Conservation (phyloP, 1,140 invertebrate genomes). For the Lordiphosa clarofinis region DNA sequence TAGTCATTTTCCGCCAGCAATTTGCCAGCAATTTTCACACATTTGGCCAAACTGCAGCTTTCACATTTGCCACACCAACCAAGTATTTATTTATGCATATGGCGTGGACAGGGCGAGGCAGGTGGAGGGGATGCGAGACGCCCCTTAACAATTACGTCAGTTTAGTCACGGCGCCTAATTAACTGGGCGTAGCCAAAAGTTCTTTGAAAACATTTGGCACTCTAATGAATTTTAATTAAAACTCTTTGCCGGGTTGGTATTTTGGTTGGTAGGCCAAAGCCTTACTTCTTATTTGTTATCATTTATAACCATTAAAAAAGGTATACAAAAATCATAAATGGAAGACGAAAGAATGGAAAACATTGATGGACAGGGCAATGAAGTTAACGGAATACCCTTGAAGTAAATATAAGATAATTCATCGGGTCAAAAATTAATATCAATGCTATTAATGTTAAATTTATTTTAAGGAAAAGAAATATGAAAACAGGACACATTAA, state of each 20-base stretch:
- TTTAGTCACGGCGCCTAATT: conserved; percentile 52
- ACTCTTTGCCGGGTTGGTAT: conserved; percentile 8
- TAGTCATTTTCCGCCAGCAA: conserved; percentile 43
- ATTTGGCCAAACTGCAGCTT: conserved; percentile 70
- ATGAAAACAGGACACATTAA: no score
- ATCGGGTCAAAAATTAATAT: no score
- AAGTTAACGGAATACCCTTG: not conserved
- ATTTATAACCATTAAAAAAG: conserved; percentile 28
- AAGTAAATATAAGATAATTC: no score
- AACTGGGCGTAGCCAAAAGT: conserved; percentile 51
- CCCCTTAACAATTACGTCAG: conserved; percentile 52
- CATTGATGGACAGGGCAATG: not conserved
- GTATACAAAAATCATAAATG: not conserved
- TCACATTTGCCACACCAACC: conserved; percentile 50
- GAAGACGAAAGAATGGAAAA: not conserved
- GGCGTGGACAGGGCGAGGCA: not conserved
- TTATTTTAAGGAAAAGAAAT: no score
- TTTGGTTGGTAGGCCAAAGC: not conserved
- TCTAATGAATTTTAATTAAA: conserved; percentile 68
- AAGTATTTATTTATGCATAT: conserved; percentile 18
- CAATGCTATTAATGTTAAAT: no score
- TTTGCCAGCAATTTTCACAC: conserved; percentile 67
- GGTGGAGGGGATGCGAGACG: not conserved
- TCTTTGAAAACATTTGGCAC: conserved; percentile 33
- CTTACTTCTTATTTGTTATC: conserved; percentile 11